Conservation (phyloP, 2,888 invertebrate genomes). For the Drosophila aldrichi region DNA sequence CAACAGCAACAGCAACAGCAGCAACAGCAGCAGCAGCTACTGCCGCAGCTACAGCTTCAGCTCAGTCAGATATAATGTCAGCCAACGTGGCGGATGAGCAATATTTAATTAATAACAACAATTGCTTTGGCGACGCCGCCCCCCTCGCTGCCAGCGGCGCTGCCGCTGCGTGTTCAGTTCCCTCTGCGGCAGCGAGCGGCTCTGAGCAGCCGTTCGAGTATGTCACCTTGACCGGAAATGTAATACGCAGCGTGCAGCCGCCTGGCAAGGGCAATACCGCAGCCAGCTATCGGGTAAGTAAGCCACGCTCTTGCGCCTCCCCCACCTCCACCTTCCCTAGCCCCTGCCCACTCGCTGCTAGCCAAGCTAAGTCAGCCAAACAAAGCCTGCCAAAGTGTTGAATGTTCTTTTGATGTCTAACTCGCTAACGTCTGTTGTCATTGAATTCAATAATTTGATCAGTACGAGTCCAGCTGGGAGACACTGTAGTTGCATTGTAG, state of each 20-base stretch:
- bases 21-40: constrained; percentile 47
- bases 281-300: constrained; percentile 83
- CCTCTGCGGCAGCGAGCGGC: constrained; percentile 37
- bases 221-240: constrained; percentile 84
- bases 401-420: constrained; percentile 10
- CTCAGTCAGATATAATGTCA: constrained; percentile 56
- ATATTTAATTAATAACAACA: constrained; percentile 61
- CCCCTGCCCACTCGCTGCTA: background rate
- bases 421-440: background rate
- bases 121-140: constrained; percentile 6
- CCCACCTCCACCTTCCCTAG: too few species aligned
- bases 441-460: background rate
- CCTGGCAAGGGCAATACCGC: constrained; percentile 84
- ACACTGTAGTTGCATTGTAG: background rate
- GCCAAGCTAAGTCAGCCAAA: background rate
- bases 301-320: background rate
- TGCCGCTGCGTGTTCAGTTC: constrained; percentile 43
- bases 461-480: background rate
- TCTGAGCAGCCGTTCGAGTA: constrained; percentile 83
- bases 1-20: constrained; percentile 45
- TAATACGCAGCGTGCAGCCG: constrained; percentile 85
- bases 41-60: constrained; percentile 43
- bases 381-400: constrained; percentile 8
- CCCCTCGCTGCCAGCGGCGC: background rate
- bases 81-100: constrained; percentile 73